A percentile compares a stretch with the other conserved stretches of the same genome.
Evolutionary conservation across 2,888 invertebrate genomes (phyloP).

Genomic region (Rosalia funebris): DNA sequence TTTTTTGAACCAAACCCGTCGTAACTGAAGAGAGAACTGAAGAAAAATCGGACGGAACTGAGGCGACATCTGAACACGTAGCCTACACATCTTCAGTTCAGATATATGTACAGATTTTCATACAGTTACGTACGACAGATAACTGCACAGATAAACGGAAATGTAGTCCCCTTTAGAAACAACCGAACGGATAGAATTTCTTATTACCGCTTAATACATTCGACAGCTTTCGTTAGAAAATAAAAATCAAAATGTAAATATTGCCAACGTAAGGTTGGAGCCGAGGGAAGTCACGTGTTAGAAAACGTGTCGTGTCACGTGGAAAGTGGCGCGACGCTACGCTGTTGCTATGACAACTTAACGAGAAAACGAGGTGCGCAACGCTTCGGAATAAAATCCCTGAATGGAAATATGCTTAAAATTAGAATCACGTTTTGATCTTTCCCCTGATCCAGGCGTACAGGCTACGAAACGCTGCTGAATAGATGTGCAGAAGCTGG

Average conservation of each 20-base stretch:
- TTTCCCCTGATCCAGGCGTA: background rate
- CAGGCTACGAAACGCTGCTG: background rate
- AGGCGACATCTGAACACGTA: too few species aligned
- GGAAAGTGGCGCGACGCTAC: conserved; percentile 42
- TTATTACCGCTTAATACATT: conserved; percentile 11
- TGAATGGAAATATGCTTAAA: background rate
- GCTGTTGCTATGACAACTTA: conserved; percentile 46
- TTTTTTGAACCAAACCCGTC: too few species aligned
- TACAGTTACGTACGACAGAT: too few species aligned
- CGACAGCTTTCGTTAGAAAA: conserved; percentile 13
- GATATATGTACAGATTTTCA: too few species aligned
- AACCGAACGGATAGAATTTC: conserved; percentile 5
- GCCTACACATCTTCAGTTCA: too few species aligned
- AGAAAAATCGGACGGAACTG: too few species aligned
- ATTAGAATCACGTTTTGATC: conserved; percentile 20
- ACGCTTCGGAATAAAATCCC: background rate
- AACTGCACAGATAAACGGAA: too few species aligned
- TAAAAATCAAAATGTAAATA: conserved; percentile 17
- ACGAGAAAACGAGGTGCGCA: conserved; percentile 36
- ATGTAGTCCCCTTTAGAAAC: too few species aligned
- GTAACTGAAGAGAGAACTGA: too few species aligned
- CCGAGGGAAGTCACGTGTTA: conserved; percentile 44
- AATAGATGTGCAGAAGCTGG: background rate
- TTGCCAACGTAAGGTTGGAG: background rate
- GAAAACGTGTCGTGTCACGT: conserved; percentile 49